phyloP scores from a whole-genome alignment of 2,888 invertebrate species.

The Plagodis dolabraria region DNA sequence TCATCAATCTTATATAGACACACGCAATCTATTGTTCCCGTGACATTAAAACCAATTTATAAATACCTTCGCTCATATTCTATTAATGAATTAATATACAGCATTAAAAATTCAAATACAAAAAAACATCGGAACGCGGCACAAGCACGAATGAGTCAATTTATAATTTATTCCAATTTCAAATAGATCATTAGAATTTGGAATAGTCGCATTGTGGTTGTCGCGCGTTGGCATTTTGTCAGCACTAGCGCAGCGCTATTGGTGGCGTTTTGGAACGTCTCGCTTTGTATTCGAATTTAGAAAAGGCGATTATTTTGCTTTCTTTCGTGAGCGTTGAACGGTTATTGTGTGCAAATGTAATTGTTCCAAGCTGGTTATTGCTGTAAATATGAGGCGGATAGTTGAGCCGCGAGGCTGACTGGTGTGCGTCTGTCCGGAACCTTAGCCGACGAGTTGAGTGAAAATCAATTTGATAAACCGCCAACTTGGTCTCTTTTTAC shows the following conservation, averaged over 20 bases:
- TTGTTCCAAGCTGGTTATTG: conserved; percentile 73
- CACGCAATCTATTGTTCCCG: conserved; percentile 77
- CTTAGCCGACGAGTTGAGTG: conserved; percentile 2
- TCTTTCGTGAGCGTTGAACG: conserved; percentile 59
- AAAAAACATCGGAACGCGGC: conserved; percentile 49
- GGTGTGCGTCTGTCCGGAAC: conserved; percentile 8
- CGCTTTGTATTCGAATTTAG: conserved; percentile 81
- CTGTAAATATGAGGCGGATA: conserved; percentile 62
- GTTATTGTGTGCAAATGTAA: conserved; percentile 82
- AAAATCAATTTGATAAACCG: neutral
- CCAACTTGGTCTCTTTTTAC: neutral
- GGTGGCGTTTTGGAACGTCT: conserved; percentile 72
- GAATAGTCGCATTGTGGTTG: conserved; percentile 79
- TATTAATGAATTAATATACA: conserved; percentile 65
- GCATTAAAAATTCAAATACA: conserved; percentile 47
- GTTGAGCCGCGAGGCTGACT: conserved; percentile 34
- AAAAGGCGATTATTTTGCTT: conserved; percentile 74
- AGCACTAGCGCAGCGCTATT: conserved; percentile 74
- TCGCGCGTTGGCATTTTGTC: conserved; percentile 74
- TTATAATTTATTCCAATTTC: conserved; percentile 67
- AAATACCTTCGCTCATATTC: conserved; percentile 69
- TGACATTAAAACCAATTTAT: conserved; percentile 81
- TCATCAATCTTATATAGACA: conserved; percentile 82
- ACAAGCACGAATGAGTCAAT: conserved; percentile 41
- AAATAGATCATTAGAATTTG: conserved; percentile 67